phyloP scores from a whole-genome alignment of 2,888 invertebrate genomes.

The Onthophagus sagittarius region DNA sequence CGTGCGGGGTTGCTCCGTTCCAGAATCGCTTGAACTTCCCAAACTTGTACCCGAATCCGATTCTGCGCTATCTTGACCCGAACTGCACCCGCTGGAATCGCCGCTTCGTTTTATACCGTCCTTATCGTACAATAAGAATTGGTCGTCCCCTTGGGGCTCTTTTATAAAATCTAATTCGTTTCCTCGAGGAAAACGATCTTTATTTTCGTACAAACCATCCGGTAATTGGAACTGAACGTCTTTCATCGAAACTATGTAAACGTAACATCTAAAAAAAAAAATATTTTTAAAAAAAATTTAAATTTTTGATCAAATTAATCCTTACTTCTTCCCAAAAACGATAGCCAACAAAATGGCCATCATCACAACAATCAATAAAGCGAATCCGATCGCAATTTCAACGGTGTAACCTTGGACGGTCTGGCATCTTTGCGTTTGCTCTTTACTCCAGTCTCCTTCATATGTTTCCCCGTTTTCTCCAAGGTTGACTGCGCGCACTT shows the following conservation, averaged over 20 bases:
- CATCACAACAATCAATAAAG: not conserved
- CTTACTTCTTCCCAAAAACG: slow-evolving; percentile 15
- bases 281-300: not conserved
- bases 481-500: slow-evolving; percentile 44
- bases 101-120: slow-evolving; percentile 34
- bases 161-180: slow-evolving; percentile 39
- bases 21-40: slow-evolving; percentile 50
- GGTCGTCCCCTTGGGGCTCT: slow-evolving; percentile 40
- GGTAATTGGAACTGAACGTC: slow-evolving; percentile 67
- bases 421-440: slow-evolving; percentile 35
- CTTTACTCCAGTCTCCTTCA: slow-evolving; percentile 43
- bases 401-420: slow-evolving; percentile 7
- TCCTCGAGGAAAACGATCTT: slow-evolving; percentile 24
- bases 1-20: slow-evolving; percentile 45
- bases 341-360: too few species aligned
- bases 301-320: too few species aligned
- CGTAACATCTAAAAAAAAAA: slow-evolving; percentile 19
- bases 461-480: slow-evolving; percentile 31
- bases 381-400: slow-evolving; percentile 9
- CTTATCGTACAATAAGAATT: slow-evolving; percentile 38
- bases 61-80: slow-evolving; percentile 55
- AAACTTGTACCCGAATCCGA: slow-evolving; percentile 54
- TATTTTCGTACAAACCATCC: slow-evolving; percentile 54
- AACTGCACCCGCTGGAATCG: slow-evolving; percentile 57
- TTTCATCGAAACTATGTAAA: slow-evolving; percentile 50